These are phyloP conservation scores for Sialis lutaria DNA, from an alignment of 2,888 invertebrate species.

Conservation along the genomic window DNA sequence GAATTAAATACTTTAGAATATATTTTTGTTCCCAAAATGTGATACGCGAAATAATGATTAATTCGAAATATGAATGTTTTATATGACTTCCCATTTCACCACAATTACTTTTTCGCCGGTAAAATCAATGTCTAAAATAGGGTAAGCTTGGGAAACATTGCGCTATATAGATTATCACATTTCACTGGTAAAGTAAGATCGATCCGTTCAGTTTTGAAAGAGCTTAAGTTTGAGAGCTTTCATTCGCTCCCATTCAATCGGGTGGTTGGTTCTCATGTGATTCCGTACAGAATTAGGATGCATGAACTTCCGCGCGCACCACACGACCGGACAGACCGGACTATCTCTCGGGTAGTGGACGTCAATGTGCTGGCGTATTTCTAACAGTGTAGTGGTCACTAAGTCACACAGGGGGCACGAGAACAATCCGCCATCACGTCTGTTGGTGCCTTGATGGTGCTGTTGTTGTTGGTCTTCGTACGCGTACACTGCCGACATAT, in stretches of 20 bases:
- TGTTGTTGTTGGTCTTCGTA: conserved; percentile 17
- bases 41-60: no score
- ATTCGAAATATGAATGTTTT: no score
- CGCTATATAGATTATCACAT: no score
- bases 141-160: no score
- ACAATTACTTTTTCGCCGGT: no score
- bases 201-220: no score
- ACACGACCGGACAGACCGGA: conserved; percentile 59
- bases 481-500: conserved; percentile 22
- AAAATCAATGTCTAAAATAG: no score
- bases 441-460: conserved; percentile 15
- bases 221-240: conserved; percentile 45
- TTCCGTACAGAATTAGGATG: conserved; percentile 77
- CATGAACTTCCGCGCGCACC: conserved; percentile 57
- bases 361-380: conserved; percentile 57
- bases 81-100: no score
- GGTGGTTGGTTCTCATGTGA: conserved; percentile 73
- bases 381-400: conserved; percentile 44
- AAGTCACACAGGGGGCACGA: conserved; percentile 56
- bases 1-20: no score
- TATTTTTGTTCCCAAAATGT: no score
- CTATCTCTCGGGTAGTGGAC: conserved; percentile 74
- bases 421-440: conserved; percentile 20
- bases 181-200: no score
- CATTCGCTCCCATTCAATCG: conserved; percentile 67